Percentiles rank a stretch among this genome's conserved stretches.
Evolutionary conservation across 1,140 invertebrate species (phyloP).

Genomic region (Catajapyx aquilonaris): DNA sequence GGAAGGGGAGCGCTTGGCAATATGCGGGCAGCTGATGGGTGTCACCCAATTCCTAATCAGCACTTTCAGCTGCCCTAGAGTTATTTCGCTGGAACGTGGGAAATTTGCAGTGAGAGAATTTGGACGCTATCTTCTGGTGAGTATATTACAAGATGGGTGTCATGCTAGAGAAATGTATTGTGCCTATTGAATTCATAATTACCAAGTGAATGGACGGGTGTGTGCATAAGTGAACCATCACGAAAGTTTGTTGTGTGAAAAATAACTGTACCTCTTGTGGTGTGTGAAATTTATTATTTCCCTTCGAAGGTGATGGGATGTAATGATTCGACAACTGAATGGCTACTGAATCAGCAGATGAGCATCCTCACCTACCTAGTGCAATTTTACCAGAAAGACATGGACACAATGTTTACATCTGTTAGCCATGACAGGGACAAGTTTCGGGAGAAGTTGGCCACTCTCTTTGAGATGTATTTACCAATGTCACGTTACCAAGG

Average conservation of each 20-base stretch:
- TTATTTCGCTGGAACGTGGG: constrained; percentile 56
- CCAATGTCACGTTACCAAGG: constrained; percentile 35
- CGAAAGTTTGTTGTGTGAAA: constrained; percentile 8
- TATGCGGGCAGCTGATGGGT: constrained; percentile 64
- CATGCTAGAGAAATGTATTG: not conserved
- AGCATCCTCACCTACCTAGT: constrained; percentile 45
- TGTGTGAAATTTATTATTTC: constrained; percentile 4
- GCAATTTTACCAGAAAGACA: constrained; percentile 54
- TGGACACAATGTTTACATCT: constrained; percentile 37
- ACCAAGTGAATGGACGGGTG: no score
- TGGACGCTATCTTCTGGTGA: constrained; percentile 52
- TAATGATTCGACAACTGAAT: constrained; percentile 61
- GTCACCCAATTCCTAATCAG: constrained; percentile 50
- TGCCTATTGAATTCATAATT: constrained; percentile 6
- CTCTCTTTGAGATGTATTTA: constrained; percentile 63
- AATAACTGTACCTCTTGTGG: constrained; percentile 11
- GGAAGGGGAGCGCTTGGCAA: constrained; percentile 48
- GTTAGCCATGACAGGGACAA: constrained; percentile 26
- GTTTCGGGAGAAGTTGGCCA: constrained; percentile 50
- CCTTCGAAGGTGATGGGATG: constrained; percentile 47
- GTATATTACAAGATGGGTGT: constrained; percentile 11
- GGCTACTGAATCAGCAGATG: constrained; percentile 49
- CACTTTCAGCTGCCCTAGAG: constrained; percentile 44
- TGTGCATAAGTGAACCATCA: no score
- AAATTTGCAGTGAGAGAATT: constrained; percentile 62